Percentiles rank a stretch among this genome's conserved stretches.
Evolutionary conservation across 2,797 vertebrate genomes (phyloP).

Genomic region (Sebastes hopkinsi): DNA sequence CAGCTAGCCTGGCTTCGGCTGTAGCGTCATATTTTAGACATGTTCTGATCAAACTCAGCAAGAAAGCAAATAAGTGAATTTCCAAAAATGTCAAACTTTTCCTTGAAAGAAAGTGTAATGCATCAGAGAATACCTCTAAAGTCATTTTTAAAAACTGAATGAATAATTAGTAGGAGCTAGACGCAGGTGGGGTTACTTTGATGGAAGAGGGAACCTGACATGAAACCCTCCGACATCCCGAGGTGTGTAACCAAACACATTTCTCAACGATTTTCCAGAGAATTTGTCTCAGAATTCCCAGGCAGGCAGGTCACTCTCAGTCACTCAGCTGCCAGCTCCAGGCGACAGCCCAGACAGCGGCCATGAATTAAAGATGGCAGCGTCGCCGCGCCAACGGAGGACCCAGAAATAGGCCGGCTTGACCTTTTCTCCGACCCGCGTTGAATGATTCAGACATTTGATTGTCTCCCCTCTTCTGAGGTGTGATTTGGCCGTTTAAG

Average conservation of each 20-base stretch:
- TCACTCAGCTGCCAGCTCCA: slow-evolving; percentile 66
- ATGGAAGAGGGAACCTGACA: slow-evolving; percentile 39
- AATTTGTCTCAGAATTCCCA: slow-evolving; percentile 51
- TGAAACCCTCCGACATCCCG: slow-evolving; percentile 54
- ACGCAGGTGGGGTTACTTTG: slow-evolving; percentile 30
- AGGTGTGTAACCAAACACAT: slow-evolving; percentile 49
- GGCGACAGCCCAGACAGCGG: slow-evolving; percentile 63
- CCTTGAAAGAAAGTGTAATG: neutral
- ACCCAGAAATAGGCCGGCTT: slow-evolving; percentile 71
- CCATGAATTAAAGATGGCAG: slow-evolving; percentile 80
- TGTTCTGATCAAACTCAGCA: neutral
- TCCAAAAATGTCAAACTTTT: neutral
- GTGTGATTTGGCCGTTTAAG: slow-evolving; percentile 58
- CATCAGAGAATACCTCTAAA: slow-evolving; percentile 11
- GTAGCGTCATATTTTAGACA: neutral
- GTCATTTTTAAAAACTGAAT: neutral
- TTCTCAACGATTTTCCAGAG: slow-evolving; percentile 35
- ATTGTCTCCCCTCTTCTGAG: slow-evolving; percentile 64
- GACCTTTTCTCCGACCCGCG: slow-evolving; percentile 74
- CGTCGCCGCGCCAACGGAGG: slow-evolving; percentile 51
- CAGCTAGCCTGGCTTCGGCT: neutral
- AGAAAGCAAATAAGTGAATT: neutral
- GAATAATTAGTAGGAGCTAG: slow-evolving; percentile 40
- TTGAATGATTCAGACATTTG: slow-evolving; percentile 73
- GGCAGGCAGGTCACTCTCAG: slow-evolving; percentile 60